These are phyloP conservation scores for Drosophila baimaii DNA, from an alignment of 1,140 invertebrate species.

Conservation along the genomic window DNA sequence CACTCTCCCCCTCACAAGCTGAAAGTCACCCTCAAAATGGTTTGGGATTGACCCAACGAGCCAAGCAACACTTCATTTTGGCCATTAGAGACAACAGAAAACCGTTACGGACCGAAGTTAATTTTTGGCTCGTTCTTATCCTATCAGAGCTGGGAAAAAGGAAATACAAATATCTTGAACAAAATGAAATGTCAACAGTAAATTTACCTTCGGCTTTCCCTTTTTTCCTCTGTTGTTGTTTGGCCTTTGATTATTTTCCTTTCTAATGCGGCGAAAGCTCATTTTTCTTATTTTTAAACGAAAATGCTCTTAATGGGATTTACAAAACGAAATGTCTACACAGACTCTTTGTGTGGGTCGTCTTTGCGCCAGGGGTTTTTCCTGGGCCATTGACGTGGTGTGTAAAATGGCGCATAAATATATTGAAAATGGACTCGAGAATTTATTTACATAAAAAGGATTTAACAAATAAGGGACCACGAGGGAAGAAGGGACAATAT, in stretches of 20 bases:
- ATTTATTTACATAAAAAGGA: constrained; percentile 83
- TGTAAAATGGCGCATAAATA: constrained; percentile 82
- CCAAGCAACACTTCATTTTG: constrained; percentile 62
- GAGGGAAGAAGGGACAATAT: constrained; percentile 41
- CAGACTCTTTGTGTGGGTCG: constrained; percentile 41
- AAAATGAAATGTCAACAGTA: constrained; percentile 82
- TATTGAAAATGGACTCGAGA: constrained; percentile 81
- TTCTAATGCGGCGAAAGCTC: constrained; percentile 79
- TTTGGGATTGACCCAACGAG: constrained; percentile 40
- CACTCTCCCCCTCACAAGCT: not conserved
- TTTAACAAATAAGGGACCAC: constrained; percentile 70
- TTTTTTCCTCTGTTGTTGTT: constrained; percentile 45
- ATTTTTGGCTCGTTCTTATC: constrained; percentile 32
- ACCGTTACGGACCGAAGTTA: constrained; percentile 41
- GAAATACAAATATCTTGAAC: constrained; percentile 75
- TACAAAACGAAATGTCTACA: constrained; percentile 60
- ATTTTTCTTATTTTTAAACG: constrained; percentile 77
- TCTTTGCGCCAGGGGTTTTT: constrained; percentile 18
- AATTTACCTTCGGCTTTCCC: constrained; percentile 74
- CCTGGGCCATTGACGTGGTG: constrained; percentile 48
- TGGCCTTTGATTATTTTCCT: constrained; percentile 72
- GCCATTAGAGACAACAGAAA: constrained; percentile 42
- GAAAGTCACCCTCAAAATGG: not conserved
- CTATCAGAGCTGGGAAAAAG: constrained; percentile 33
- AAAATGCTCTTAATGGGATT: constrained; percentile 74